phyloP scores from a whole-genome alignment of 2,113 vertebrate genomes.

The Redunca redunca region DNA sequence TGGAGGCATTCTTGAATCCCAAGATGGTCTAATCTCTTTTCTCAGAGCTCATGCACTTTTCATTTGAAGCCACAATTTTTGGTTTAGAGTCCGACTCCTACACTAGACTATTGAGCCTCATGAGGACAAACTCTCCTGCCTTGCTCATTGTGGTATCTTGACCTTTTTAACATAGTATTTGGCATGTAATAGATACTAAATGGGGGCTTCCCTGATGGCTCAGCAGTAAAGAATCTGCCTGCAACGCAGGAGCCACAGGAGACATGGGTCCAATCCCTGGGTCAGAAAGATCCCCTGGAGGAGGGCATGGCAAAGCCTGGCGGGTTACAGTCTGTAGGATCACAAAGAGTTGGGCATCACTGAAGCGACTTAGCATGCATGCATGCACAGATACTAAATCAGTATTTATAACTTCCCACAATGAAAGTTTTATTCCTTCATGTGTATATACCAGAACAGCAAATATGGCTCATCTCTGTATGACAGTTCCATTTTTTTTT shows the following conservation, averaged over 20 bases:
- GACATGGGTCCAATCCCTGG: not conserved
- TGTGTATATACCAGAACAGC: not conserved
- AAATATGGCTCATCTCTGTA: not conserved
- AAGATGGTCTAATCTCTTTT: not conserved
- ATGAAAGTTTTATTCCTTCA: not conserved
- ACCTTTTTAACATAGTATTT: not conserved
- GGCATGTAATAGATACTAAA: not conserved
- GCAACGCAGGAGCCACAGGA: not conserved
- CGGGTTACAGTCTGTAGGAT: accelerated
- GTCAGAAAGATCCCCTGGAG: not conserved
- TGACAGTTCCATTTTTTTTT: not conserved
- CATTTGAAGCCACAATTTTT: not conserved
- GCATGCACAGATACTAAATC: not conserved
- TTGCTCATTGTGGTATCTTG: not conserved
- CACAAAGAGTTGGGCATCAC: not conserved
- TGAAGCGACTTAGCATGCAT: not conserved
- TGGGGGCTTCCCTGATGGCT: not conserved
- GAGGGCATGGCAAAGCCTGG: not conserved
- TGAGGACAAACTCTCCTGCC: not conserved
- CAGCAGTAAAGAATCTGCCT: not conserved
- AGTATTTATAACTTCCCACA: not conserved
- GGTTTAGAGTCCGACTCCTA: not conserved
- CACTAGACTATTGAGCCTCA: not conserved
- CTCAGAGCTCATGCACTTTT: not conserved
- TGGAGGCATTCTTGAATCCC: not conserved